Base-by-base conservation (phyloP, 2,888 invertebrate species). In the Melanostoma mellinum region DNA sequence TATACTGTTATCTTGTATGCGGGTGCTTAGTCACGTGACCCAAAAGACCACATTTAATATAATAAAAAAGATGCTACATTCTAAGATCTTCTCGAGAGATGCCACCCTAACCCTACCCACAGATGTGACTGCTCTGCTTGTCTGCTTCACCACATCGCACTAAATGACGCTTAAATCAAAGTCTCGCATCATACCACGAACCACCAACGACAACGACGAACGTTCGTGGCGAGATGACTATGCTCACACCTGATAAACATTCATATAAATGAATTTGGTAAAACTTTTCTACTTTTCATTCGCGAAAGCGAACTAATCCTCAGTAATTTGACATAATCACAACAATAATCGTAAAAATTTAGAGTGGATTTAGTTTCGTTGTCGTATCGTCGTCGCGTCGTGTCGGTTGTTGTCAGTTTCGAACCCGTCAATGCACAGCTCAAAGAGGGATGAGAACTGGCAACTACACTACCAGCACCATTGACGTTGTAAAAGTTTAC, bases 281-380 rank as follows among this genome's bases (percentile, higher is more conserved):
- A 85, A 79, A 80, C 52, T 80, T 71, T 80, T 80, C 75, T 80
- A 72, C 68, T 78, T 50, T 20, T 73, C 67, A 44, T 74, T 40
- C 48, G 71, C 73, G 67, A 63, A 36, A 46, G 72, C 48, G 2
- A 85, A 85, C 85, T 86, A 86, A 86, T 86, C 86, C 86, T 81
- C 58, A 75, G 86, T 86, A 86, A 86, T 86, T 86, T 86, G 86
- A 85, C 86, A 85, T 86, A 86, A 86, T 86, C 86, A 82, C 82
- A 86, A 86, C 84, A 76, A 86, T 86, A 86, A 86, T 78, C 86
- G 86, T 86, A 86, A 86, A 86, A 86, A 86, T 85, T 86, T 80
- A 75, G 76, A 85, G 75, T 75, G 80, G 85, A 80, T 78, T 82
- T 78, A 68, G 76, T 53, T 50, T 50, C 38, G 30, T 36, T 36